Evolutionary conservation across 2,113 vertebrate species (phyloP), one percentile per base, ranked within the genome.

Genomic region (Nerophis ophidion): DNA sequence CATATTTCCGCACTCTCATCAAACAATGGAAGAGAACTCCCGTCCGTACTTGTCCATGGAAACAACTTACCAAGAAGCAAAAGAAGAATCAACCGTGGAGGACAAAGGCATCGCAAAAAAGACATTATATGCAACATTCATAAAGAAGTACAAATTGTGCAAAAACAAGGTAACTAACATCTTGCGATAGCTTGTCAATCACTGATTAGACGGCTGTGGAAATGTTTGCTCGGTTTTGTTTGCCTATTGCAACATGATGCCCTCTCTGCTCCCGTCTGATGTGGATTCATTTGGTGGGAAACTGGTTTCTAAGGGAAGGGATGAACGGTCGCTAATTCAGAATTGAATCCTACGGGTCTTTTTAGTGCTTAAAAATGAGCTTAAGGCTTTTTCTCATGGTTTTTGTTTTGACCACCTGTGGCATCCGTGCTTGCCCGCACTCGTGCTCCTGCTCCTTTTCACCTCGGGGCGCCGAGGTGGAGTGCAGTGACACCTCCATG

Each of bases 401-500:
- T 11, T 33, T 36, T 13, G 52, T 71, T 8, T 42, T 88, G 48
- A 49, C 74, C 57, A 74, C 68, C 38, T 68, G 75, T 42, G 57
- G 61, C 7, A 42, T 60, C 61, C 53, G 68, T 52, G 80, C 82
- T 4, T 89, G 81, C 42, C 84, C 86, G 5, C 48, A 67, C 5
- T 60, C 71, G 8, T 93, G 92, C 71, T 66, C 67, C 26, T 89
- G 91, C 42, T 72, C 58, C 48, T 69, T 63, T 26, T 8, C 45
- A 16, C 4, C 11, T 15, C 73, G 62, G 0, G 61, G 74, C 52
- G 76, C 63, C 6, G 84, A 87, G 0, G 71, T 91, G 9, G 53
- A 77, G 52, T 93, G 92, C 70, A 68, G 54, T 0, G 84, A 85
- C 10, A 48, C 75, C 4, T 61, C 79, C 4, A 84, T 91, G 0